Percentiles rank a stretch among this genome's conserved stretches.
Evolutionary conservation across 2,888 invertebrate genomes (phyloP).

Genomic region (Phorcus lineatus): DNA sequence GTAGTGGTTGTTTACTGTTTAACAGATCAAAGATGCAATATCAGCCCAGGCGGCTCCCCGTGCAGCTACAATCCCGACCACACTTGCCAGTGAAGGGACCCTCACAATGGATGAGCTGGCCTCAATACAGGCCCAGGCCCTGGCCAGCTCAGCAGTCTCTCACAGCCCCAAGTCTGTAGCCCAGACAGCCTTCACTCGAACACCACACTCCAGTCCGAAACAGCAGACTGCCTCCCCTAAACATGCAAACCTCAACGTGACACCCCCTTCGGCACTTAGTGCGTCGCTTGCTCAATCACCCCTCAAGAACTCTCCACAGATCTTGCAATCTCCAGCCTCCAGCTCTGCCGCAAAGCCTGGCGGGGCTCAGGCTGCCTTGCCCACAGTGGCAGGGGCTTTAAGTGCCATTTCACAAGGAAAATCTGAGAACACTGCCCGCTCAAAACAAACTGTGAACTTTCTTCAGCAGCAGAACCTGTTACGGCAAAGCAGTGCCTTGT

Average conservation of each 20-base stretch:
- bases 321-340: not conserved
- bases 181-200: not conserved
- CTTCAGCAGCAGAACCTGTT: not conserved
- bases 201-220: conserved; percentile 4
- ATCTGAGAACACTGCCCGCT: not conserved
- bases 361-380: conserved; percentile 31
- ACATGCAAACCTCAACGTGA: not conserved
- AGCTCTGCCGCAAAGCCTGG: not conserved
- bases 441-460: not conserved
- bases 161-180: not conserved
- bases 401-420: conserved; percentile 7
- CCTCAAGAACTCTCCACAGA: conserved; percentile 13
- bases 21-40: conserved; percentile 18
- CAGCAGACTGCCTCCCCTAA: conserved; percentile 8
- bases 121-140: conserved; percentile 34
- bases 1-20: no score
- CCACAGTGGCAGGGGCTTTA: conserved; percentile 28
- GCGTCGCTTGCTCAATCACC: conserved; percentile 6
- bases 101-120: conserved; percentile 39
- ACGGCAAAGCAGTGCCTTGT: not conserved
- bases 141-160: not conserved
- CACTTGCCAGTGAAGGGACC: conserved; percentile 42
- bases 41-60: not conserved
- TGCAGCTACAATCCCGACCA: conserved; percentile 39
- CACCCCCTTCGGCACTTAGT: not conserved